phyloP scores from a whole-genome alignment of 2,797 vertebrate species.

The Pteropus rufus region DNA sequence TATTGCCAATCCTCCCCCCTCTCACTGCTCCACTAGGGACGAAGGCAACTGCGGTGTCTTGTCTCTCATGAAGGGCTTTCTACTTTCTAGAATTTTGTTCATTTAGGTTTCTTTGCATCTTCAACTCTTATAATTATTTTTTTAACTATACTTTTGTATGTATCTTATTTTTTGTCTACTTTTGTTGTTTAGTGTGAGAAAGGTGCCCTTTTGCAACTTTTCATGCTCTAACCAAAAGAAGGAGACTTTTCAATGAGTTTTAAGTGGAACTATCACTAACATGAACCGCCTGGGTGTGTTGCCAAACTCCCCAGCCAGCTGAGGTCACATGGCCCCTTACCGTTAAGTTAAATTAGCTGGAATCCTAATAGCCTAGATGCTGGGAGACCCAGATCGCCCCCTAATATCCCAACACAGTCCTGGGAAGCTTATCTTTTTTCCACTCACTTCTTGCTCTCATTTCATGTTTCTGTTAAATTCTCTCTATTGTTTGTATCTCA shows the following conservation, averaged over 20 bases:
- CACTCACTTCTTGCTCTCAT: background rate
- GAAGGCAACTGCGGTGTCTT: background rate
- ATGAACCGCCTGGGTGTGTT: background rate
- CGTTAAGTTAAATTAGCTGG: slow-evolving; percentile 3
- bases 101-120: background rate
- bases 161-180: background rate
- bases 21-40: background rate
- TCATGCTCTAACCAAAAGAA: background rate
- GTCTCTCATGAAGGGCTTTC: background rate
- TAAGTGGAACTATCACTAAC: background rate
- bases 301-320: background rate
- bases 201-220: background rate
- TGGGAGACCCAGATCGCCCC: background rate
- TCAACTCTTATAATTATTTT: background rate
- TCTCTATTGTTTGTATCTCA: background rate
- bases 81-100: background rate
- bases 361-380: background rate
- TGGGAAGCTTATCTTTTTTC: background rate
- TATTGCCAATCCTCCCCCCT: background rate
- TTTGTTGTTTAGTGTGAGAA: background rate
- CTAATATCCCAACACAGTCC: background rate
- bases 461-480: background rate
- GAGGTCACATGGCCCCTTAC: background rate
- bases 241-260: background rate
- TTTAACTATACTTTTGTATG: background rate